A percentile compares a stretch with the other conserved stretches of the same genome.
phyloP scores from a whole-genome alignment of 2,888 invertebrate genomes.

The Agonopterix subpropinquella region DNA sequence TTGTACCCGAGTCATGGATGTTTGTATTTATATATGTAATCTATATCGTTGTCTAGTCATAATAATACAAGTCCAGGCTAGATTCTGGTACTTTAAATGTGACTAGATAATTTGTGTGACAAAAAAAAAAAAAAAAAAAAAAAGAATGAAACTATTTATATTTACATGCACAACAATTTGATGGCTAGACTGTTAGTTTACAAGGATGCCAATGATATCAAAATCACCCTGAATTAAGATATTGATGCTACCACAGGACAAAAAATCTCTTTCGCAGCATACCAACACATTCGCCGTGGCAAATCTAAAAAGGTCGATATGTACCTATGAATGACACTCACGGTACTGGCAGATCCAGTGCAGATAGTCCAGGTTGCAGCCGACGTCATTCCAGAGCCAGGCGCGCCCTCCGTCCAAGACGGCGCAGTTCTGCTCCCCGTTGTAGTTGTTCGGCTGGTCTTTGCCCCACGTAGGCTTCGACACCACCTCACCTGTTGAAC shows the following conservation, averaged over 20 bases:
- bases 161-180: no score
- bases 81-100: no score
- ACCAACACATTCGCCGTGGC: slow-evolving; percentile 28
- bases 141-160: no score
- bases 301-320: slow-evolving; percentile 55
- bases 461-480: slow-evolving; percentile 92
- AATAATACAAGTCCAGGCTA: no score
- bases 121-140: no score
- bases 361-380: slow-evolving; percentile 93
- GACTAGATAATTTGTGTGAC: no score
- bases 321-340: slow-evolving; percentile 78
- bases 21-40: no score
- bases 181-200: no score
- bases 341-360: slow-evolving; percentile 96
- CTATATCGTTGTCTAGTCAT: no score
- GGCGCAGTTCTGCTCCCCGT: slow-evolving; percentile 96
- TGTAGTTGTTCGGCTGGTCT: slow-evolving; percentile 96
- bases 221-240: no score
- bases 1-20: no score
- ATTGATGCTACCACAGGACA: not conserved
- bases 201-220: no score
- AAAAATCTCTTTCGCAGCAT: not conserved
- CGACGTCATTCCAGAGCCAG: slow-evolving; percentile 97
- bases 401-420: slow-evolving; percentile 92
- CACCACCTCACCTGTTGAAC: slow-evolving; percentile 81